A percentile compares a stretch with the other conserved stretches of the same genome.
Conservation (phyloP, 2,113 vertebrate genomes). For the Sporophila hypoxantha region DNA sequence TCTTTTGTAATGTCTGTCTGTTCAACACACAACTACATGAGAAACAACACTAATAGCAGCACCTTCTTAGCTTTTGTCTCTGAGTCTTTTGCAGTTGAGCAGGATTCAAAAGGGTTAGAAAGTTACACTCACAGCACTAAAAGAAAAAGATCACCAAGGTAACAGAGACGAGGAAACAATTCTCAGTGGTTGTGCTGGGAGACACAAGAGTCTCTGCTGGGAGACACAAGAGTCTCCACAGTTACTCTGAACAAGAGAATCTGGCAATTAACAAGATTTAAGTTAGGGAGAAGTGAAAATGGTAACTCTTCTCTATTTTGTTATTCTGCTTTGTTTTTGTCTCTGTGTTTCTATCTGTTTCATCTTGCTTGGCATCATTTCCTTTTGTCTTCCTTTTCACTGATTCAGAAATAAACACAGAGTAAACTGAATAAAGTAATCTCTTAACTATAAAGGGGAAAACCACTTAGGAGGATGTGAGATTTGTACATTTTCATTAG, state of each 20-base stretch:
- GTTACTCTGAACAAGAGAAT: background rate
- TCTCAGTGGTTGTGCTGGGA: background rate
- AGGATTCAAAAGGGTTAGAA: background rate
- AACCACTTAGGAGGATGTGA: background rate
- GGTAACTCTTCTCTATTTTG: background rate
- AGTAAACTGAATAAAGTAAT: background rate
- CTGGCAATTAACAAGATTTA: background rate
- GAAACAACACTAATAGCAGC: background rate
- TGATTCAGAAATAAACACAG: background rate
- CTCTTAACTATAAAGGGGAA: background rate
- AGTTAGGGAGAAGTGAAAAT: background rate
- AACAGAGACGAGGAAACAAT: background rate
- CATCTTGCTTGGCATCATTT: background rate
- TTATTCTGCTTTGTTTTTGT: background rate
- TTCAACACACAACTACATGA: background rate
- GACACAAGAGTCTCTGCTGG: background rate
- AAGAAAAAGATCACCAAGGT: background rate
- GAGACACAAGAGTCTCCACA: background rate
- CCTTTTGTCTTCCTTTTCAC: background rate
- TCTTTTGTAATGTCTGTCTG: background rate
- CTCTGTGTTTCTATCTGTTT: background rate
- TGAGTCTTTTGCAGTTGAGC: background rate
- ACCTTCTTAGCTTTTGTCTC: background rate
- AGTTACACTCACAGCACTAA: background rate
- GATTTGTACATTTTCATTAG: background rate